Evolutionary conservation across 2,888 invertebrate genomes (phyloP), one percentile per base, ranked within the genome.

Genomic region (Nycteola revayana): DNA sequence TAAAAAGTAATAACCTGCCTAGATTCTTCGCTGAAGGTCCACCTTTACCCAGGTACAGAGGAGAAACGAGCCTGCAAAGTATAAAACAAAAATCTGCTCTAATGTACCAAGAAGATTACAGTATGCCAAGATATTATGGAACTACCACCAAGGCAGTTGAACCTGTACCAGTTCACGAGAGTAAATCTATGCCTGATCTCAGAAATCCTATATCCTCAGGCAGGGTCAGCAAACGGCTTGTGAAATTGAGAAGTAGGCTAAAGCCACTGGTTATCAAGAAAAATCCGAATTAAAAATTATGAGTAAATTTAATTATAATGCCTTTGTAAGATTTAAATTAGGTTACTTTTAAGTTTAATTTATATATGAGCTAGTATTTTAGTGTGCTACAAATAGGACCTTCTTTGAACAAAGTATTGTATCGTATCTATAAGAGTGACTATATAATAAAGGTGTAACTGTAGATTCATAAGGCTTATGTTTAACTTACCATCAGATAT

Each of bases 121-220:
- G 91, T 9, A 92, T 92, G 92, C 92, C 92, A 0, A 77, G 92
- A 37, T 91, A 91, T 51, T 92, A 91, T 48, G 89, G 92, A 0
- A 75, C 84, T 1, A 67, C 82, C 1, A 56, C 79, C 0, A 78
- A 82, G 25, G 43, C 72, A 0, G 44, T 60, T 0, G 78, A 82
- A 18, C 59, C 60, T 2, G 41, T 65, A 1, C 64, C 84, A 0
- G 78, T 85, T 0, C 83, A 85, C 18, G 86, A 88, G 32, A 89
- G 89, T 30, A 89, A 86, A 28, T 89, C 89, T 0, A 88, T 89
- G 88, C 89, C 89, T 1, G 89, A 89, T 61, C 65, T 89, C 10
- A 75, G 86, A 22, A 76, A 64, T 31, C 78, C 80, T 0, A 9
- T 28, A 0, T 58, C 79, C 0, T 66, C 68, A 0, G 84, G 66